Base-by-base conservation (phyloP, 2,888 invertebrate species). In the Noctua comes region DNA sequence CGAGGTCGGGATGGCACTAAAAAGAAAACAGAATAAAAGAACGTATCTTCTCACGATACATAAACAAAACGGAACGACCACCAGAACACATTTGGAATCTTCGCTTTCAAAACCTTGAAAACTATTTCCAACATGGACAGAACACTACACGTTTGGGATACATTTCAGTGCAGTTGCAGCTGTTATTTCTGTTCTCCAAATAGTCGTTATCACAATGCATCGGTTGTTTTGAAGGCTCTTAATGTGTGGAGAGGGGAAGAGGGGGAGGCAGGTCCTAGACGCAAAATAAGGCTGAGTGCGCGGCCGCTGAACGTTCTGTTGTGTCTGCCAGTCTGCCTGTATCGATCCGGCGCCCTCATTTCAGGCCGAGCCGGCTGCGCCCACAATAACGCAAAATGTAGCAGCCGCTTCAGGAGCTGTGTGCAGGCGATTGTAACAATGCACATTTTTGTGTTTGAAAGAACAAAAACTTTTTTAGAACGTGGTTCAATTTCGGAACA, bases 281-380 rank as follows among this genome's bases (percentile, higher is more conserved):
- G 78, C 57, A 73, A 78, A 82, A 83, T 82, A 83, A 84, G 78
- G 80, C 83, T 86, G 86, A 80, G 81, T 82, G 80, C 83, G 87
- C 87, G 80, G 84, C 84, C 75, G 73, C 80, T 74, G 79, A 83
- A 84, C 82, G 86, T 85, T 82, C 87, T 95, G 95, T 95, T 95
- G 94, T 95, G 95, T 95, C 95, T 96, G 92, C 93, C 92, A 91
- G 97, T 97, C 97, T 97, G 80, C 86, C 69, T 95, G 93, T 92
- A 97, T 97, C 97, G 97, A 97, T 97, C 97, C 93, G 95, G 93
- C 96, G 97, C 95, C 97, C 97, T 95, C 96, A 90, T 95, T 96
- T 94, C 94, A 91, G 91, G 68, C 84, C 90, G 90, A 92, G 93
- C 94, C 94, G 93, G 93, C 94, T 95, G 94, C 93, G 95, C 94